Base-by-base conservation (phyloP, 2,888 invertebrate genomes). In the Tachina lurida region DNA sequence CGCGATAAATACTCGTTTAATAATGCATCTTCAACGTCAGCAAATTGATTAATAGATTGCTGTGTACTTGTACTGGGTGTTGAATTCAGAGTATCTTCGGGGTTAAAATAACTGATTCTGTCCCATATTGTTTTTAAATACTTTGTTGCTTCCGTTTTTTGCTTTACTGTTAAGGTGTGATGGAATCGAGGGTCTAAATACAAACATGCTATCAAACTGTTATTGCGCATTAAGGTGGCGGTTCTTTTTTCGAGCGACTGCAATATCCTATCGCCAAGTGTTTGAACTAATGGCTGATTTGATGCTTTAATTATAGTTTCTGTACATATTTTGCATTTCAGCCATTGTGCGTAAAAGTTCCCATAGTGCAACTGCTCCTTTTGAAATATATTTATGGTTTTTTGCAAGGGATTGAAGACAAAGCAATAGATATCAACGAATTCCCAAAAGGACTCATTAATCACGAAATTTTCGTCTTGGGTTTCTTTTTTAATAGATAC, bases 361-460 rank as follows among this genome's bases (percentile, higher is more conserved):
- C 62, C 70, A 56, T 81, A 81, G 52, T 74, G 75, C 13, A 77
- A 77, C 15, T 77, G 76, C 47, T 77, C 67, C 10, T 17, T 45
- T 39, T 31, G 31, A 31, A 31, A 31, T 31, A 31, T 31, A 31
- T 31, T 31, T 31, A 31, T 31, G 31, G 17, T 68, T 78, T 67
- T 60, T 60, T 68, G 68, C 60, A 78, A 49, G 49, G 77, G 77
- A 60, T 49, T 41, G 39, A 78, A 78, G 1, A 78, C 52, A 60
- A 49, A 17, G 60, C 77, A 68, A 47, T 65, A 73, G 31, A 8
- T n/a, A 13, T 60, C 49, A 47, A 60, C 8, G 4, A 73, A 73
- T 17, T 73, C 73, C 60, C 73, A 73, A 39, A 71, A 68, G 3
- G 43, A 8, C 8, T 10, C 31, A 47, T 60, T 17, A 17, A 73